Conservation (phyloP, 2,113 vertebrate genomes). For the Ivindomyrus marchei region DNA sequence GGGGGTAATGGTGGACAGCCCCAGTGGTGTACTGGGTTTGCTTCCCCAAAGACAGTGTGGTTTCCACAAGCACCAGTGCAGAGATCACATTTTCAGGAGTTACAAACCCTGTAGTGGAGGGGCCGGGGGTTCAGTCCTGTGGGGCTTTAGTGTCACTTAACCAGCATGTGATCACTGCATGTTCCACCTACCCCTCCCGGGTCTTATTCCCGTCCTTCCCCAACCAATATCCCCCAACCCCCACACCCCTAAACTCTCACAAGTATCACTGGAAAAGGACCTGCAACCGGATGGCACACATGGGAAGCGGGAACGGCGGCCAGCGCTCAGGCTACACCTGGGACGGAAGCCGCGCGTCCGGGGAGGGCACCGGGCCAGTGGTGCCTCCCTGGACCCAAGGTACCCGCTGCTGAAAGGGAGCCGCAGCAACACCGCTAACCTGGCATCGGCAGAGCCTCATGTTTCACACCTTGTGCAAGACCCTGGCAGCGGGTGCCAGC, state of each 20-base stretch:
- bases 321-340: neutral
- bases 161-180: neutral
- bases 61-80: neutral
- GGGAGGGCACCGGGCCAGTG: neutral
- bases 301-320: too few species aligned
- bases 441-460: neutral
- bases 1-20: neutral
- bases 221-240: neutral
- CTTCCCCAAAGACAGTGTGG: neutral
- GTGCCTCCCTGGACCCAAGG: neutral
- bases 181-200: neutral
- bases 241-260: neutral
- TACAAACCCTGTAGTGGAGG: neutral
- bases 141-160: neutral
- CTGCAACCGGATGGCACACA: neutral
- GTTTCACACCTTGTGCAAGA: neutral
- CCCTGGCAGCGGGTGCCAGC: neutral
- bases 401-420: neutral
- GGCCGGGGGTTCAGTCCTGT: neutral
- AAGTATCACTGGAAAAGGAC: neutral
- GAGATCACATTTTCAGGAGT: neutral
- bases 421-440: neutral
- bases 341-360: neutral
- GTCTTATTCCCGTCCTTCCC: neutral
- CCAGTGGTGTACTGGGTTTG: neutral